phyloP scores from a whole-genome alignment of 2,888 invertebrate species.

The Pilophorus perplexus region DNA sequence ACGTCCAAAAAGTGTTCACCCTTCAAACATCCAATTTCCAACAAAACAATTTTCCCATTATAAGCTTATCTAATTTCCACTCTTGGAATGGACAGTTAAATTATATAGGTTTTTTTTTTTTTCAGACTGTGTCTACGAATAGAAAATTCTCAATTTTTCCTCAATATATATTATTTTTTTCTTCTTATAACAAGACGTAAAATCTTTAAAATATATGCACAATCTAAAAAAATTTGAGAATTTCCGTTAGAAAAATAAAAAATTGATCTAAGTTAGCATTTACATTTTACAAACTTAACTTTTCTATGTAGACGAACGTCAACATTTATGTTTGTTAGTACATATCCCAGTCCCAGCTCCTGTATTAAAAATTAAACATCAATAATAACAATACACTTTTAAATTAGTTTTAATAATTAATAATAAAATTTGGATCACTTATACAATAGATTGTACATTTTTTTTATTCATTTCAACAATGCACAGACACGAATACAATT shows the following conservation, averaged over 20 bases:
- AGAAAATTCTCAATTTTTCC: constrained; percentile 45
- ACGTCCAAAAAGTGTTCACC: constrained; percentile 43
- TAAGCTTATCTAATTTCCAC: constrained; percentile 41
- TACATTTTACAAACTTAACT: constrained; percentile 45
- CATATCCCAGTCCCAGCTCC: constrained; percentile 45
- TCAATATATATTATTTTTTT: constrained; percentile 36
- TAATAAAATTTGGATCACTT: constrained; percentile 45
- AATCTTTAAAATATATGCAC: constrained; percentile 43
- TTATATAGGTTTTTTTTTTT: constrained; percentile 39
- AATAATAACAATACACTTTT: constrained; percentile 44
- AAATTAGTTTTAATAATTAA: constrained; percentile 43
- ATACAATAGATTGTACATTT: constrained; percentile 46
- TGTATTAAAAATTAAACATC: constrained; percentile 43
- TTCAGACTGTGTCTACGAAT: constrained; percentile 44
- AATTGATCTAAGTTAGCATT: constrained; percentile 44
- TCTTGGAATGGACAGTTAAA: constrained; percentile 46
- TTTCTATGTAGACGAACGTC: constrained; percentile 40
- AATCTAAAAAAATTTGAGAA: constrained; percentile 45
- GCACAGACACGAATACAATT: constrained; percentile 26
- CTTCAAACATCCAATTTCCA: constrained; percentile 36
- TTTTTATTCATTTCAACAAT: constrained; percentile 24
- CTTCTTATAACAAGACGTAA: constrained; percentile 42
- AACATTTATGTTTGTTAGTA: constrained; percentile 44
- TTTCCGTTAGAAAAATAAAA: constrained; percentile 45
- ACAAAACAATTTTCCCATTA: constrained; percentile 23